Conservation (phyloP, 2,797 vertebrate genomes). For the Streptopelia turtur region DNA sequence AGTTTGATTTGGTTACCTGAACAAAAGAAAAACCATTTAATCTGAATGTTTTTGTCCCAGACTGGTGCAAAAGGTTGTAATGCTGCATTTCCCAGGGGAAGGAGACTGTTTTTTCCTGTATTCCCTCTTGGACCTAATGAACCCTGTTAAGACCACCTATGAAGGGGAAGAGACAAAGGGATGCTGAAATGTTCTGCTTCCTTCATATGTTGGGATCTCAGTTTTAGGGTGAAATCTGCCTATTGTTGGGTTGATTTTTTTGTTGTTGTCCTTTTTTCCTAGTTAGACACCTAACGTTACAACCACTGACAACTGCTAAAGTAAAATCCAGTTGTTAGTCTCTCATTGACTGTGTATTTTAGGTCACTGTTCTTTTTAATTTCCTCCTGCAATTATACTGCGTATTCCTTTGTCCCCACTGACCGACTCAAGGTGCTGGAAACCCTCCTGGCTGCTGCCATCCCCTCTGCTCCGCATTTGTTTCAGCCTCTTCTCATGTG, state of each 20-base stretch:
- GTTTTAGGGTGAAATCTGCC: background rate
- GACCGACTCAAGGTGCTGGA: background rate
- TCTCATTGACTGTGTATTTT: background rate
- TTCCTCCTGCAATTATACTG: background rate
- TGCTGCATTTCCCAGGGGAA: background rate
- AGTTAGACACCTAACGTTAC: background rate
- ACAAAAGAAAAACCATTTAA: background rate
- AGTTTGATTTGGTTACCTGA: background rate
- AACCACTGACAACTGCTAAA: background rate
- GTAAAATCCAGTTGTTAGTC: background rate
- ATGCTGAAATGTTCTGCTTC: background rate
- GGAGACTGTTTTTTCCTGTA: background rate
- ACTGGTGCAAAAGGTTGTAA: background rate
- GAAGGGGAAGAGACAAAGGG: background rate
- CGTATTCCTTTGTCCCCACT: background rate
- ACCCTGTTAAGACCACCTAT: fast-evolving
- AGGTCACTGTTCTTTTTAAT: background rate
- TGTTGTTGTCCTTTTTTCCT: background rate
- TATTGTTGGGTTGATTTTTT: background rate
- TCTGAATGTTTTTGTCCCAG: background rate
- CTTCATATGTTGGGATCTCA: background rate
- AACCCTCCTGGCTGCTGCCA: background rate
- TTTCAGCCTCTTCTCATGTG: fast-evolving
- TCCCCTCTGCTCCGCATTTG: background rate
- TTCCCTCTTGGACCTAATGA: background rate